A percentile compares a stretch with the other conserved stretches of the same genome.
These are phyloP conservation scores for Cephalopachus bancanus DNA, from an alignment of 2,797 vertebrate species.

Conservation along the genomic window DNA sequence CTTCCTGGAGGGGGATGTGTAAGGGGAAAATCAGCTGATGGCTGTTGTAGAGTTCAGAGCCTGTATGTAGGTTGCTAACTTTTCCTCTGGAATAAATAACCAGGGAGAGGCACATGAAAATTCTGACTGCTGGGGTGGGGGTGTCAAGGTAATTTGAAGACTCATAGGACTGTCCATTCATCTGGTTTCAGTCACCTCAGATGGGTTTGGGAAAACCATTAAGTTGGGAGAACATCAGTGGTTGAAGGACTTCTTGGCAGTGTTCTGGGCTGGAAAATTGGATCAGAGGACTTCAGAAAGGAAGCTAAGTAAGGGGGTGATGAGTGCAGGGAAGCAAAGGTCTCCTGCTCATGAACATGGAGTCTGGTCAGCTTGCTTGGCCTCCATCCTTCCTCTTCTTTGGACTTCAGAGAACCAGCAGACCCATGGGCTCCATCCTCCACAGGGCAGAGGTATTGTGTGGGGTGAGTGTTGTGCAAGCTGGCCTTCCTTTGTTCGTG, in stretches of 20 bases:
- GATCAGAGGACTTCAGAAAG: not conserved
- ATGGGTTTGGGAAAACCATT: not conserved
- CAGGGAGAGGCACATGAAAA: not conserved
- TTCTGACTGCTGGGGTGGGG: not conserved
- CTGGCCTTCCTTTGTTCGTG: conserved; percentile 33
- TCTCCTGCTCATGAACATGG: not conserved
- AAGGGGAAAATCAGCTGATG: not conserved
- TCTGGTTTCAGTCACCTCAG: not conserved
- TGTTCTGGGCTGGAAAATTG: not conserved
- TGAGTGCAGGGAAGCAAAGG: not conserved
- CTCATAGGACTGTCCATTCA: not conserved
- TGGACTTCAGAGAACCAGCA: not conserved
- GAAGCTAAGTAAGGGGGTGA: too few relatives aligned
- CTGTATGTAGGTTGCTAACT: conserved; percentile 9
- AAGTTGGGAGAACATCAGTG: not conserved
- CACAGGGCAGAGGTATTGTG: not conserved
- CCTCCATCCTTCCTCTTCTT: not conserved
- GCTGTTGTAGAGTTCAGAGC: not conserved
- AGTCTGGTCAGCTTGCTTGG: fast-evolving
- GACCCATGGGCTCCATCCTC: fast-evolving
- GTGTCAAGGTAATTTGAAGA: not conserved
- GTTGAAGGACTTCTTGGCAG: not conserved
- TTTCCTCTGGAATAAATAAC: conserved; percentile 31
- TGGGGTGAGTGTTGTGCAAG: not conserved
- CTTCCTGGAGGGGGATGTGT: conserved; percentile 33